Evolutionary conservation across 1,140 invertebrate genomes (phyloP), one percentile per base, ranked within the genome.

Genomic region (Lepidotrigona ventralis): DNA sequence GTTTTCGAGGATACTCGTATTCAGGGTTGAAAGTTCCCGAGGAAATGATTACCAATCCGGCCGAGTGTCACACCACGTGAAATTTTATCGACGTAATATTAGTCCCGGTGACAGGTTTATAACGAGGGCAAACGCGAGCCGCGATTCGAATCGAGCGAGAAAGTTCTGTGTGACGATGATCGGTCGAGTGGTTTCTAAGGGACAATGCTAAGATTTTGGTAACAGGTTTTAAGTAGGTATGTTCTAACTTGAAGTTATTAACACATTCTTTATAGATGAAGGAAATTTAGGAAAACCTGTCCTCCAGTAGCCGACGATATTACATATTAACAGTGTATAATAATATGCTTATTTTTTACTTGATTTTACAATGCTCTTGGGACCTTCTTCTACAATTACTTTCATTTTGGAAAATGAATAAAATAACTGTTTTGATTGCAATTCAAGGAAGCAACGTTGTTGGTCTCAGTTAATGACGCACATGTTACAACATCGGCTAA

Each of bases 21-120:
- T 66, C 71, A 75, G 70, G 71, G 70, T 81, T 60, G 58, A 81
- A 74, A 64, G 79, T 75, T 81, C 71, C 71, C 26, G 71, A 81
- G 71, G 54, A 81, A 81, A 81, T 75, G 71, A 81, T 81, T 81
- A 64, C 79, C 79, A 81, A 81, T 74, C 79, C 33, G 39, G 23
- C 26, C 70, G 79, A 74, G 79, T 81, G 71, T 81, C 79, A 81
- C 46, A 33, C 46, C 46, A 70, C 79, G 79, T 81, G 79, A 74
- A 81, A 81, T 81, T 81, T 81, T 81, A 64, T 81, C 79, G 79
- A 81, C 70, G 79, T 51, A 53, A 81, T 81, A 81, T 74, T 81
- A 74, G 70, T 66, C 60, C 70, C 58, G 46, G 26, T 74, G 79
- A 74, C 70, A 74, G 71, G 79, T 74, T 64, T 74, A 79, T 69